Base-by-base conservation (phyloP, 2,113 vertebrate species). In the Cyphomyrus plagiostoma region DNA sequence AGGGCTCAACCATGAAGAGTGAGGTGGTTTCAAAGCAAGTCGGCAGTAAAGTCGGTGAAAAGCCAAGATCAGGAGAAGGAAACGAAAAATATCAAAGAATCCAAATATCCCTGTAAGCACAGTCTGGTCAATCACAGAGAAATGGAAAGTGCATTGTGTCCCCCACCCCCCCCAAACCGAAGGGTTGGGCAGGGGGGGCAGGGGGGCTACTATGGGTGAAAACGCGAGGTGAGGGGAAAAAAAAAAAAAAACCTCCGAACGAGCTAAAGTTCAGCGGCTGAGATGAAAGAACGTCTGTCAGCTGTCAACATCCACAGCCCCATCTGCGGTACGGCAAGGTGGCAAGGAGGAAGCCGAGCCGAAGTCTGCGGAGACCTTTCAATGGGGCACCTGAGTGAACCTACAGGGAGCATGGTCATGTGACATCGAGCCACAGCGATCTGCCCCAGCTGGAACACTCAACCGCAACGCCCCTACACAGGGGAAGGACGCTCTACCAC, bases 51-150 rank as follows among this genome's bases (percentile, higher is more conserved):
- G 39, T 84, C 15, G 3, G 21, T 84, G 45, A 84, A 84, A 84
- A 84, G 82, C 82, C 39, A n/a, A 84, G 82, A 48, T 48, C 82
- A 48, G 82, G 82, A 23, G 7, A 84, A 84, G 45, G 45, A 42
- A 84, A 84, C 82, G 48, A 46, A 84, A 83, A 84, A 84, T 84
- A 84, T 84, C 82, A 84, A 84, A 84, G 82, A 48, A 84, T 84
- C 82, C 45, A 48, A 84, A 84, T 84, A 84, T 84, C 82, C 82
- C 82, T 84, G 82, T 80, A 80, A 84, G 82, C 82, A 84, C 35
- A 45, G 82, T 84, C 82, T 46, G 39, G 45, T 84, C 82, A 84
- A 84, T 84, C 82, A 84, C 1, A 3, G 39, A 84, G 82, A 84
- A 45, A 84, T 84, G 82, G 82, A 84, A 84, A 84, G 82, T 84